Percentiles rank a stretch among this genome's conserved stretches.
These are phyloP conservation scores for Nicator chloris DNA, from an alignment of 2,113 vertebrate genomes.

Conservation along the genomic window DNA sequence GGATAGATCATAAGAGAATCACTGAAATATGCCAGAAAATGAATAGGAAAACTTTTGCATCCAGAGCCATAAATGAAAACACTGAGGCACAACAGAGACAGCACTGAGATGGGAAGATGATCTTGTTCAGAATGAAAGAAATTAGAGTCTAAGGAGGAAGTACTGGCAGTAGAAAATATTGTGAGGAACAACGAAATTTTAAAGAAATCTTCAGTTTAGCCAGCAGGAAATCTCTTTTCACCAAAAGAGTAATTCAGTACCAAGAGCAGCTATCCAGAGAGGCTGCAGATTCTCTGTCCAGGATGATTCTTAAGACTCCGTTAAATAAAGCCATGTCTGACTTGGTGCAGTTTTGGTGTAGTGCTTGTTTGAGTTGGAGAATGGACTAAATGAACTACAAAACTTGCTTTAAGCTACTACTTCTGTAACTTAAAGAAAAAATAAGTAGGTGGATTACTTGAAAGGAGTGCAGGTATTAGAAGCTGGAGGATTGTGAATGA, in stretches of 20 bases:
- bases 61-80: background rate
- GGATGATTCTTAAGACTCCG: background rate
- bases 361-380: background rate
- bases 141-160: background rate
- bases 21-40: background rate
- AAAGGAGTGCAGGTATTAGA: background rate
- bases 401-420: background rate
- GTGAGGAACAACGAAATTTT: background rate
- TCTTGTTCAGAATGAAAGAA: background rate
- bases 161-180: background rate
- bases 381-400: background rate
- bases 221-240: background rate
- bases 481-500: background rate
- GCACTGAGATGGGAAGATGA: background rate
- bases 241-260: background rate
- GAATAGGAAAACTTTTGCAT: background rate
- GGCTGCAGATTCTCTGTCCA: background rate
- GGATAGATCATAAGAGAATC: background rate
- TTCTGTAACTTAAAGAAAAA: background rate
- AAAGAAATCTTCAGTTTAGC: background rate
- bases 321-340: background rate
- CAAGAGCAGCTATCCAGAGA: background rate
- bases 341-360: background rate
- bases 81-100: background rate
- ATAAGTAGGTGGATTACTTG: background rate